Base-by-base conservation (phyloP, 1,140 invertebrate genomes). In the Teleopsis dalmanni region DNA sequence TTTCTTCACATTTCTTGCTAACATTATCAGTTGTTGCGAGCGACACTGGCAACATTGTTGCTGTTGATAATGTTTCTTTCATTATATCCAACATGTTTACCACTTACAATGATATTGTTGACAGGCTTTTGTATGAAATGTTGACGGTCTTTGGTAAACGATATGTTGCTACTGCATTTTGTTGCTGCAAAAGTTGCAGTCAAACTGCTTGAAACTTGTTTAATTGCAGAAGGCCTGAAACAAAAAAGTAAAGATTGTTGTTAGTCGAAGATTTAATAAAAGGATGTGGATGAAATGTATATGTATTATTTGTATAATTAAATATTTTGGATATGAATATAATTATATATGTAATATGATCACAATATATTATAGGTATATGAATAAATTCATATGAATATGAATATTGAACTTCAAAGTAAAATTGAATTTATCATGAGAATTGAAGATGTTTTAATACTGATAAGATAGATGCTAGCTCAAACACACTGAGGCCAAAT, bases 61-160 rank as follows among this genome's bases (percentile, higher is more conserved):
- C 31, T 34, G 29, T 51, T 19, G 21, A 14, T 18, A 34, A 42
- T 14, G 41, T 18, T 29, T 35, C 34, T 18, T 23, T 44, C 14
- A 14, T 36, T 40, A 22, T 47, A 37, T 51, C 49, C 43, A 51
- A 51, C 49, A 51, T 51, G 31, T 46, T 48, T 19, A 36, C 34
- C 14, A 36, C 21, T 46, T 46, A 33, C 19, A 35, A 9, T 34
- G 35, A 19, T 27, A 16, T 37, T 27, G 23, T n/a, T 48, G 26
- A 14, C 26, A 4, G 23, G 25, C 38, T 51, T 51, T 25, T 27
- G 14, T 46, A 41, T 34, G 35, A 27, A n/a, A n/a, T n/a, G 29
- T 25, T 41, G 43, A 51, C 49, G 49, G 46, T 51, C 49, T 50
- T 45, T 33, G 33, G 16, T 36, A 21, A 25, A 42, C 29, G 38